Conservation (phyloP, 92 coral and sea anemone genomes). For the Parazoanthus atlanticus region DNA sequence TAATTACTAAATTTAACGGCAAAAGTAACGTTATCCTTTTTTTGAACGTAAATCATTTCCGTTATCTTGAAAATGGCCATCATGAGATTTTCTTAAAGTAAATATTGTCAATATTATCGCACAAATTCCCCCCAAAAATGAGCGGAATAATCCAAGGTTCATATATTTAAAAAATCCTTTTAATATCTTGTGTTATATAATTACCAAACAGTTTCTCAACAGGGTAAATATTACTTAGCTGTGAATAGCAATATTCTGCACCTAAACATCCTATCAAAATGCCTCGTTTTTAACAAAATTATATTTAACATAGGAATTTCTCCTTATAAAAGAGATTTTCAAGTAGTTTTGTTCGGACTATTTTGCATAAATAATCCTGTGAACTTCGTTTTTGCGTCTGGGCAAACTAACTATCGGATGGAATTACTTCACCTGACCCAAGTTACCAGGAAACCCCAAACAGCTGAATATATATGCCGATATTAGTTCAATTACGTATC, state of each 20-base stretch:
- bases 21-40: not conserved
- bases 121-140: not conserved
- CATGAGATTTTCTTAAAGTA: no score
- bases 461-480: not conserved
- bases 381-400: not conserved
- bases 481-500: no score
- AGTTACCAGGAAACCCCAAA: not conserved
- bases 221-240: not conserved
- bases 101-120: not conserved
- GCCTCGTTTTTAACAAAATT: no score
- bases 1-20: not conserved
- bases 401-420: not conserved
- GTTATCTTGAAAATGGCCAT: not conserved
- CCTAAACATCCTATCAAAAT: not conserved
- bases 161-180: not conserved
- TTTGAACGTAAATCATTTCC: not conserved
- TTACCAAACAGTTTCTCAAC: not conserved
- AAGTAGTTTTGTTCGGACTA: not conserved
- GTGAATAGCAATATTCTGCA: not conserved
- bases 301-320: not conserved
- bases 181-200: not conserved
- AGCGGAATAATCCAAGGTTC: no score
- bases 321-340: no score
- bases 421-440: not conserved
- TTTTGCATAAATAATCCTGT: no score